phyloP scores from a whole-genome alignment of 2,888 invertebrate species.

The Heliconius ethilla region DNA sequence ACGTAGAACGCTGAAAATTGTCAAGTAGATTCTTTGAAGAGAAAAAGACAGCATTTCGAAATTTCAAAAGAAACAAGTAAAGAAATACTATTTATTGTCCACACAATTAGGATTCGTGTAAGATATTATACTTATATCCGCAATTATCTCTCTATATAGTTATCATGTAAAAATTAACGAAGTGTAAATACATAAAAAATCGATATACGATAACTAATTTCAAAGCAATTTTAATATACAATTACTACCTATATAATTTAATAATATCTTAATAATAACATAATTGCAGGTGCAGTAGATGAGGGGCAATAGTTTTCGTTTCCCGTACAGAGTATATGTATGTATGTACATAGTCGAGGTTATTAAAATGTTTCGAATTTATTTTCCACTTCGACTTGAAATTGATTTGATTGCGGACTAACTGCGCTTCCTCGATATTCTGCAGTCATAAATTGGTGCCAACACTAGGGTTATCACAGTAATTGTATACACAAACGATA shows the following conservation, averaged over 20 bases:
- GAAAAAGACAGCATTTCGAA: neutral
- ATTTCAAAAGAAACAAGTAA: neutral
- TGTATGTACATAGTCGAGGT: neutral
- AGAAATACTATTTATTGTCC: too few species aligned
- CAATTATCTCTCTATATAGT: neutral
- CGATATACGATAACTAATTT: neutral
- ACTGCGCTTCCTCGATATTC: conserved; percentile 46
- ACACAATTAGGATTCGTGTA: too few species aligned
- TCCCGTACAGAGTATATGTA: conserved; percentile 2
- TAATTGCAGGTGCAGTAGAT: neutral
- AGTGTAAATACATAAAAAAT: conserved; percentile 6
- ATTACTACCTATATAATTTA: neutral
- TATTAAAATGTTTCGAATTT: conserved; percentile 37
- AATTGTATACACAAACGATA: neutral
- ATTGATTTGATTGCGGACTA: conserved; percentile 44
- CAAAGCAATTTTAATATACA: neutral
- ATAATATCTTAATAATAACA: conserved; percentile 11
- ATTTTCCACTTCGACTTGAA: conserved; percentile 40
- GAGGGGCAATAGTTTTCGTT: conserved; percentile 19
- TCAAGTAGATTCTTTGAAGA: neutral
- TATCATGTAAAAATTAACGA: conserved; percentile 13
- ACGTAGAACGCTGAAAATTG: neutral
- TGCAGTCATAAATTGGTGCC: conserved; percentile 38
- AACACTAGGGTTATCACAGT: conserved; percentile 33
- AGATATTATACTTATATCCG: too few species aligned